Evolutionary conservation across 2,113 vertebrate species (phyloP), one percentile per base, ranked within the genome.

Genomic region (Oryzias woworae): DNA sequence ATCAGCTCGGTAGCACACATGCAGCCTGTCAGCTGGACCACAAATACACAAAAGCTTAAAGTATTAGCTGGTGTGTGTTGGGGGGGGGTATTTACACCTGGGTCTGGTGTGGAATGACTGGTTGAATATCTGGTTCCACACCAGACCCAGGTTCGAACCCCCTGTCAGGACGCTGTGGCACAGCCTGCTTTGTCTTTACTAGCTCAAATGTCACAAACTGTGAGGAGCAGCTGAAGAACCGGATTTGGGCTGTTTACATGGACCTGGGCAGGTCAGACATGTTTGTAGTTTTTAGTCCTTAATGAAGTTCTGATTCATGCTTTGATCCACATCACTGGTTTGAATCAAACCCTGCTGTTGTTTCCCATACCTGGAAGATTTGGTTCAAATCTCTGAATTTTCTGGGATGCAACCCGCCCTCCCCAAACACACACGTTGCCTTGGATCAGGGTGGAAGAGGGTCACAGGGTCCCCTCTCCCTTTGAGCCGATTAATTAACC

Each of bases 401-500:
- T 20, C 20, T 20, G 20, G 20, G 20, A 20, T 20, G 20, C 20
- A 20, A 20, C 20, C 20, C 20, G 20, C 20, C 20, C 20, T 20
- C 20, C 20, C 20, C 20, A 20, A 20, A 20, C 20, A 20, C 20
- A 20, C 20, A 20, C 20, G 20, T 20, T 20, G 20, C 20, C 20
- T 59, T 45, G 65, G 51, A 62, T 66, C 56, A 62, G 75, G 75
- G 42, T 66, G 66, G 28, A 50, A 28, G 53, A 36, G 78, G 77
- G 55, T 24, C 62, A 66, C 18, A 55, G 65, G 84, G 76, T 85
- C 76, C 80, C 79, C 73, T 58, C 78, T 76, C 50, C 36, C 43
- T 62, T 77, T 90, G 85, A 89, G 83, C 87, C 81, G 87, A 90
- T 90, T 90, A 88, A 80, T 81, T 73, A 36, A 57, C 67, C 75